Evolutionary conservation across 1,140 invertebrate genomes (phyloP), one percentile per base, ranked within the genome.

Genomic region (Mycetomoellerius zeteki): DNA sequence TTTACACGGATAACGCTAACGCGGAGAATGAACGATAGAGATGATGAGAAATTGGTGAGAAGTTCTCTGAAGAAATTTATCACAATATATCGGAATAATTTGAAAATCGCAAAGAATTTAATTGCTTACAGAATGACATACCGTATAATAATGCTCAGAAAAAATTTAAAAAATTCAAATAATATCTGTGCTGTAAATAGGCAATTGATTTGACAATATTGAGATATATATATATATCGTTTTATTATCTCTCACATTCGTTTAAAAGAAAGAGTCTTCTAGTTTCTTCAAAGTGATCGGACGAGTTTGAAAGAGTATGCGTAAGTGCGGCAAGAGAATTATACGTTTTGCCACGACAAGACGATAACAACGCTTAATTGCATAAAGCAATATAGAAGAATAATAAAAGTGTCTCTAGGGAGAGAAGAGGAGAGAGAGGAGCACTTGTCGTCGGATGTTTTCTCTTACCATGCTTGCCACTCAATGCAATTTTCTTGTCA

Each of bases 361-460:
- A 72, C 64, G 85, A 86, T 88, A 89, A 85, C 81, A 64, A 85
- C 56, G 87, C 47, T 87, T 92, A 93, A 92, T 93, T 91, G 88
- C 82, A 90, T 91, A 77, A 62, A 76, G 85, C 86, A 88, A 87
- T 82, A 91, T 88, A 89, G 43, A 73, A 56, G 85, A 86, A 88
- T 91, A 88, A 91, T 91, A 91, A 91, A 92, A 90, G 91, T 92
- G 80, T 80, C 75, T 67, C 21, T 37, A 3, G 65, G 5, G 10
- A 1, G 8, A n/a, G 30, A 37, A 6, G 21, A 14, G 8, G 56
- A 14, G 10, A 27, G n/a, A 3, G 19, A 24, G 37, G 37, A 50
- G 77, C n/a, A 56, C 21, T 37, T 56, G 50, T 24, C 30, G 37
- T 6, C 2, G 37, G 2, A 69, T 24, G 47, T 10, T 56, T 43